phyloP scores from a whole-genome alignment of 2,113 vertebrate genomes.

The Anolis carolinensis region DNA sequence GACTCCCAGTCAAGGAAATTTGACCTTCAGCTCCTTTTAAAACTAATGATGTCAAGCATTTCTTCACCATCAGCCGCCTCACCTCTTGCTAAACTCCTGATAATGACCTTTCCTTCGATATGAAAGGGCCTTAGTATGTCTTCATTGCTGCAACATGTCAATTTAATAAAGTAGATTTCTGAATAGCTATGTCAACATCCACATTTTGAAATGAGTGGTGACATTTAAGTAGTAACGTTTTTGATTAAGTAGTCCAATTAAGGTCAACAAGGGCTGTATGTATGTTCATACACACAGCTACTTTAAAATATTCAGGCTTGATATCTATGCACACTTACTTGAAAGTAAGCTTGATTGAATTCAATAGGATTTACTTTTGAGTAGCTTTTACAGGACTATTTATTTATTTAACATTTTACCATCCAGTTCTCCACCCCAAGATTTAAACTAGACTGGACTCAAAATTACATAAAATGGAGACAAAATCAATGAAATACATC shows the following conservation, averaged over 20 bases:
- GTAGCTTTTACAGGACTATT: not conserved
- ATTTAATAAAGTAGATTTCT: not conserved
- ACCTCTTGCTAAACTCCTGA: not conserved
- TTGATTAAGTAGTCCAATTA: not conserved
- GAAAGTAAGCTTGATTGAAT: too few species aligned
- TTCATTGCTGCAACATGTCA: not conserved
- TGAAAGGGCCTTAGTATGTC: not conserved
- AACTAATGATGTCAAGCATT: slow-evolving; percentile 17
- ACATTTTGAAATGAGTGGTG: not conserved
- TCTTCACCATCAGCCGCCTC: slow-evolving; percentile 5
- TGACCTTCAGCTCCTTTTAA: slow-evolving; percentile 24
- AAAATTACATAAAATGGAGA: not conserved
- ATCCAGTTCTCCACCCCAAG: not conserved
- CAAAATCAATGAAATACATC: not conserved
- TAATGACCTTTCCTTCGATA: slow-evolving; percentile 18
- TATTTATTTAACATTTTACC: not conserved
- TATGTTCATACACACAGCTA: too few species aligned
- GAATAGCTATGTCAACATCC: not conserved
- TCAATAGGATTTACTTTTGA: too few species aligned
- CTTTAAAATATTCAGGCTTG: too few species aligned
- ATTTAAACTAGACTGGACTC: not conserved
- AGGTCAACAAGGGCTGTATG: not conserved
- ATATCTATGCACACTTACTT: too few species aligned
- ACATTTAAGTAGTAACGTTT: not conserved
- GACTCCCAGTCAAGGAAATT: not conserved